Conservation (phyloP, 2,888 invertebrate genomes). For the Litoditis marina region DNA sequence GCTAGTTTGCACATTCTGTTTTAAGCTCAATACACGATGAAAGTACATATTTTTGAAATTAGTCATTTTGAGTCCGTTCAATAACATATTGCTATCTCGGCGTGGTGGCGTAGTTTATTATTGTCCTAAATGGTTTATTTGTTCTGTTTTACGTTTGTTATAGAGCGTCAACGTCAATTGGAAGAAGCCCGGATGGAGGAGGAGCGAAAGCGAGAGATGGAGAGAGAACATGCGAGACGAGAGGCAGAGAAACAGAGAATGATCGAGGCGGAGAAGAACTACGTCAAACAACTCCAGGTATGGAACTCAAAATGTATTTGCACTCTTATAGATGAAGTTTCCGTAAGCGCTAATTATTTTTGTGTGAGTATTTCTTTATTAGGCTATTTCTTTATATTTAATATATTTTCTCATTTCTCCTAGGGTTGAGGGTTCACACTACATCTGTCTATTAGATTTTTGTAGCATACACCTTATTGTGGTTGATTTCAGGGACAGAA, state of each 20-base stretch:
- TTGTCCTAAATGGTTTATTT: not conserved
- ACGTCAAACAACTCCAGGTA: conserved; percentile 78
- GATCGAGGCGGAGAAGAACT: conserved; percentile 93
- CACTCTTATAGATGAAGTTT: not conserved
- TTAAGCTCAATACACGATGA: too few relatives aligned
- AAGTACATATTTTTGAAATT: too few relatives aligned
- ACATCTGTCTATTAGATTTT: too few relatives aligned
- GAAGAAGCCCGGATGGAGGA: conserved; percentile 68
- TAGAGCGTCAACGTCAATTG: conserved; percentile 8
- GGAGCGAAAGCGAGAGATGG: conserved; percentile 72
- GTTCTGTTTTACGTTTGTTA: not conserved
- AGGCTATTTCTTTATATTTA: too few relatives aligned
- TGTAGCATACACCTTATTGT: not conserved
- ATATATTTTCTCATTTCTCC: too few relatives aligned
- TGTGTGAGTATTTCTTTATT: too few relatives aligned
- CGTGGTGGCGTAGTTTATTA: too few relatives aligned
- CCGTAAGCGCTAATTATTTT: too few relatives aligned
- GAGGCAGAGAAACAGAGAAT: conserved; percentile 88
- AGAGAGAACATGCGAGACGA: conserved; percentile 72
- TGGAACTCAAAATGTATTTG: too few relatives aligned
- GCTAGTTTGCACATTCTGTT: too few relatives aligned
- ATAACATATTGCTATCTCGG: too few relatives aligned
- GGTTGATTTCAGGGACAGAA: conserved; percentile 44
- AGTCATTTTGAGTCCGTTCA: not conserved
- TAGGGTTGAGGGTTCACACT: too few relatives aligned